Percentiles rank a stretch among this genome's conserved stretches.
Evolutionary conservation across 2,888 invertebrate genomes (phyloP).

Genomic region (Timandra comae): DNA sequence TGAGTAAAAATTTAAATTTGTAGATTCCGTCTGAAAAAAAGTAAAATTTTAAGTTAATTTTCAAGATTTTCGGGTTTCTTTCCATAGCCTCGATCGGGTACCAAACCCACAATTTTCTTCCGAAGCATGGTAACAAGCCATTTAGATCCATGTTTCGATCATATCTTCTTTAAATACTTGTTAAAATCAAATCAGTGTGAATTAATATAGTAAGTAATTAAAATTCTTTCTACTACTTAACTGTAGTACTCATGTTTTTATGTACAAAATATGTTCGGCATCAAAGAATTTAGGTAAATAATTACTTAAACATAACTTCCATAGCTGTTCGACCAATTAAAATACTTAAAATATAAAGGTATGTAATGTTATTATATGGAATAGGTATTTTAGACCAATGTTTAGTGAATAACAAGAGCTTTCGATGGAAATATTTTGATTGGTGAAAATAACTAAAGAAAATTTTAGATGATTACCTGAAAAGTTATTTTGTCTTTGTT

Average conservation of each 20-base stretch:
- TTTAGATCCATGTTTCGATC: too few relatives aligned
- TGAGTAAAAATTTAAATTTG: too few relatives aligned
- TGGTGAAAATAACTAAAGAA: too few relatives aligned
- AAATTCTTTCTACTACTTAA: constrained; percentile 28
- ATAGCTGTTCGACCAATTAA: constrained; percentile 26
- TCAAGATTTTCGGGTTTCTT: too few relatives aligned
- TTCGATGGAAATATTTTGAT: constrained; percentile 15
- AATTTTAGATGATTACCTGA: too few relatives aligned
- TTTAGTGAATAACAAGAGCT: constrained; percentile 7
- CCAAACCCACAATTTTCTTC: too few relatives aligned
- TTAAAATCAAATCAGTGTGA: constrained; percentile 36
- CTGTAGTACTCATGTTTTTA: constrained; percentile 27
- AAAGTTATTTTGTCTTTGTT: too few relatives aligned
- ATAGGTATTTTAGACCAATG: constrained; percentile 10
- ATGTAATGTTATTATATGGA: constrained; percentile 7
- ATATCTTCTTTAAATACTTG: constrained; percentile 26
- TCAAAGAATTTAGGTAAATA: constrained; percentile 13
- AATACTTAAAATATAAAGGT: constrained; percentile 16
- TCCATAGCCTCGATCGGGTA: too few relatives aligned
- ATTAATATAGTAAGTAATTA: constrained; percentile 42
- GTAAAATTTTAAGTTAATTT: too few relatives aligned
- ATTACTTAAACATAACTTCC: constrained; percentile 29
- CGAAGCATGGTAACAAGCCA: too few relatives aligned
- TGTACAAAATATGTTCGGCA: constrained; percentile 23
- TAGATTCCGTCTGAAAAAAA: too few relatives aligned